Percentiles rank a stretch among this genome's conserved stretches.
phyloP scores from a whole-genome alignment of 2,888 invertebrate species.

The Leptinotarsa juncta region DNA sequence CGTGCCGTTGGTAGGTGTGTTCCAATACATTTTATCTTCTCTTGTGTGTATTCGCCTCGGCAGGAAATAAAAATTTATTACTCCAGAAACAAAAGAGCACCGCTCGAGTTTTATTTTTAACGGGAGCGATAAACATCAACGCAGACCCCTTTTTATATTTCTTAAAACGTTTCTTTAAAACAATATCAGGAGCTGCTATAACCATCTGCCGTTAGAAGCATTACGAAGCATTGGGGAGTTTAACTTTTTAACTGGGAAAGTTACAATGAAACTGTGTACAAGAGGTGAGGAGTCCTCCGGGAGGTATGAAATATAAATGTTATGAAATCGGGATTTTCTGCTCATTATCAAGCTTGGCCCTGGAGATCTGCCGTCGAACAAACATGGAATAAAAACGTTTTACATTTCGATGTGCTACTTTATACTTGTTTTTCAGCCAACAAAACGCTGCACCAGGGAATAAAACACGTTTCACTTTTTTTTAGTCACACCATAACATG shows the following conservation, averaged over 20 bases:
- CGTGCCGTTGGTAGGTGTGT: constrained; percentile 44
- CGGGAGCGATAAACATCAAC: constrained; percentile 47
- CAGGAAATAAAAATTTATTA: constrained; percentile 49
- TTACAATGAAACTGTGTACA: constrained; percentile 30
- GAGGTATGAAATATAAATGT: background rate
- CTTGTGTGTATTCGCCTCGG: constrained; percentile 40
- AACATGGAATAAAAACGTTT: too few species aligned
- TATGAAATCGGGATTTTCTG: constrained; percentile 3
- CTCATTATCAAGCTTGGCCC: constrained; percentile 3
- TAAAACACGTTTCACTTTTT: too few species aligned
- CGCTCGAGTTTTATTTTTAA: constrained; percentile 44
- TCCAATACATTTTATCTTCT: constrained; percentile 47
- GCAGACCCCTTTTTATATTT: constrained; percentile 34
- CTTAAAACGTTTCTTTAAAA: constrained; percentile 37
- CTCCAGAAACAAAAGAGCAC: constrained; percentile 38
- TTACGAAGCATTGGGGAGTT: constrained; percentile 47
- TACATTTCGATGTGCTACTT: too few species aligned
- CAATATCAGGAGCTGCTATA: constrained; percentile 39
- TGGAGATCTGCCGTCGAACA: background rate
- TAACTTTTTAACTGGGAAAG: constrained; percentile 43
- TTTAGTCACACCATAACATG: too few species aligned
- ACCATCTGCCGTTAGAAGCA: constrained; percentile 38
- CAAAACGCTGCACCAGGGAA: too few species aligned
- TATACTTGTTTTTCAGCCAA: too few species aligned
- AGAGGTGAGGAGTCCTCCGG: background rate